phyloP scores from a whole-genome alignment of 2,113 vertebrate genomes.

The Leptobrachium leishanense region DNA sequence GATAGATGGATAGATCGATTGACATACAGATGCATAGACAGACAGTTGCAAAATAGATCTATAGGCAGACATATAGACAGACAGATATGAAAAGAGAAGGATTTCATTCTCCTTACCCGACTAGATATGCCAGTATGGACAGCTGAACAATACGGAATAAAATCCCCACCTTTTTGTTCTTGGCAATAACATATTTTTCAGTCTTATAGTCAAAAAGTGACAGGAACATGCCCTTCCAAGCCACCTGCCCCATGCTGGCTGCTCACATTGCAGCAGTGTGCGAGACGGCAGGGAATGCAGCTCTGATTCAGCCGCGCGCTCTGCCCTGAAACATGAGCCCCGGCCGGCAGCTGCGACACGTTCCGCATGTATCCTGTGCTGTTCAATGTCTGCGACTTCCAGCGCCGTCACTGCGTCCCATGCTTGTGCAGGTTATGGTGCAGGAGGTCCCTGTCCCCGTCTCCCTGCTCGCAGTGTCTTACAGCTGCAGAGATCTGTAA shows the following conservation, averaged over 20 bases:
- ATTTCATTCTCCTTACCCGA: conserved; percentile 75
- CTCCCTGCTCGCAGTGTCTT: too few species aligned
- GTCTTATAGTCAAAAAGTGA: conserved; percentile 93
- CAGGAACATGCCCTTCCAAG: conserved; percentile 68
- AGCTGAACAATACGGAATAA: conserved; percentile 87
- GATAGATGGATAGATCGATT: neutral
- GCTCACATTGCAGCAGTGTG: conserved; percentile 13
- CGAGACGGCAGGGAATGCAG: conserved; percentile 34
- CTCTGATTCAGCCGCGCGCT: conserved; percentile 37
- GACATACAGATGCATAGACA: neutral
- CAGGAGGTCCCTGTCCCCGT: too few species aligned
- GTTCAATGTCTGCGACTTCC: neutral
- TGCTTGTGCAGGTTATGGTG: too few species aligned
- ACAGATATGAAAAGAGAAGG: conserved; percentile 1
- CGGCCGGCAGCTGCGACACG: conserved; percentile 7
- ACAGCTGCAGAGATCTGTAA: too few species aligned
- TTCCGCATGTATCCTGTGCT: neutral
- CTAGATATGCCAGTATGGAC: conserved; percentile 84
- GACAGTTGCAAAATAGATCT: neutral
- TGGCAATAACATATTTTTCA: conserved; percentile 90
- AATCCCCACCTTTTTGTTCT: conserved; percentile 89
- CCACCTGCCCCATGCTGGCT: conserved; percentile 73
- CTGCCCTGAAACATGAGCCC: conserved; percentile 51
- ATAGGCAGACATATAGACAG: too few species aligned
- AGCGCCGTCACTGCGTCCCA: too few species aligned